These are phyloP conservation scores for Pachycephala philippinensis DNA, from an alignment of 2,113 vertebrate species.

Conservation along the genomic window DNA sequence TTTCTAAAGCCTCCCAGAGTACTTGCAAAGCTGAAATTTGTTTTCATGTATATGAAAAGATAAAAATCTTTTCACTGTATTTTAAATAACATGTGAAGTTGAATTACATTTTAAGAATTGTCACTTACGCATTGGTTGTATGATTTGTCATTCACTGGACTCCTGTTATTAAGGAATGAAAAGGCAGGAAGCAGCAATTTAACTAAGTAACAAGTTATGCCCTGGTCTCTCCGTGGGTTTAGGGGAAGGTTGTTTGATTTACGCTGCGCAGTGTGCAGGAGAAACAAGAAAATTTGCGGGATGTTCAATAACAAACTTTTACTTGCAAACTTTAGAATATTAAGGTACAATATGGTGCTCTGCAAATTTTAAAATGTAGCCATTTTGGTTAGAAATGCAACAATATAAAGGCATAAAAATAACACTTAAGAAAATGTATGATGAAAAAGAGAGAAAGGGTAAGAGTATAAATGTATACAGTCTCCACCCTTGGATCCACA, in stretches of 20 bases:
- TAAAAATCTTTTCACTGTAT: not conserved
- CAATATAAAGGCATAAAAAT: not conserved
- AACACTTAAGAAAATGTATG: not conserved
- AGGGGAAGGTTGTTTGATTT: not conserved
- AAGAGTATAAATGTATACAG: not conserved
- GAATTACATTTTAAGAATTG: not conserved
- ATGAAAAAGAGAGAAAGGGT: not conserved
- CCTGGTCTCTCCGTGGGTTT: accelerated
- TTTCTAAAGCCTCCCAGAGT: not conserved
- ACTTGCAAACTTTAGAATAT: not conserved
- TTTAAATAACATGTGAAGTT: not conserved
- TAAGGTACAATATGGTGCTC: accelerated
- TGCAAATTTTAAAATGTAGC: not conserved
- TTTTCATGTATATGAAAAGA: not conserved
- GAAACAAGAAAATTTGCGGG: not conserved
- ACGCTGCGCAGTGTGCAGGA: not conserved
- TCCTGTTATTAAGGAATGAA: not conserved
- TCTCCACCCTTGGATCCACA: not conserved
- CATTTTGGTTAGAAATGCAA: not conserved
- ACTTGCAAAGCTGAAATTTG: not conserved
- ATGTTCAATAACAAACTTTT: not conserved
- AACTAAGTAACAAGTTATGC: not conserved
- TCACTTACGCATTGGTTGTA: not conserved
- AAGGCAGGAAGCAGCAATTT: not conserved
- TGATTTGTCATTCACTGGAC: not conserved